Percentiles rank a stretch among this genome's conserved stretches.
Conservation (phyloP, 2,797 vertebrate species). For the Phrynocephalus vlangalii region DNA sequence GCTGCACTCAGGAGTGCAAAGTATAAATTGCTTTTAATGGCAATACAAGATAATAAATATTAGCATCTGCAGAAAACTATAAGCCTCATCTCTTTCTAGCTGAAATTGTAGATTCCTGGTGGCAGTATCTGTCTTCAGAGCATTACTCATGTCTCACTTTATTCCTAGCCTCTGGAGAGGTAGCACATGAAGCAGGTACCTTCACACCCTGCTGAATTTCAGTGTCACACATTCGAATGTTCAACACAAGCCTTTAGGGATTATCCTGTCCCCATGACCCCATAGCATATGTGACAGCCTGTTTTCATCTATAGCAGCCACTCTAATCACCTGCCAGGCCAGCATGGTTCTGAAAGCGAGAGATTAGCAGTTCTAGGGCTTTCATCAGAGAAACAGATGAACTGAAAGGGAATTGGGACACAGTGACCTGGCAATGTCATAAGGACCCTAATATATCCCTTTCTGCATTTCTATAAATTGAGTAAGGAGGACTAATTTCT, state of each 20-base stretch:
- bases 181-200: background rate
- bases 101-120: conserved; percentile 18
- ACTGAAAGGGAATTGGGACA: background rate
- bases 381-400: background rate
- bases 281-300: background rate
- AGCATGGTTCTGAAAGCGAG: background rate
- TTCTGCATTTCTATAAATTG: background rate
- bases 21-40: background rate
- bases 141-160: background rate
- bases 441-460: background rate
- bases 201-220: background rate
- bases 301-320: conserved; percentile 4
- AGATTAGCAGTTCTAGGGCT: conserved; percentile 23
- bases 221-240: conserved; percentile 2
- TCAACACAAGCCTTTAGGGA: conserved; percentile 9
- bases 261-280: conserved; percentile 1
- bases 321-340: conserved; percentile 21
- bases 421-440: background rate
- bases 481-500: background rate
- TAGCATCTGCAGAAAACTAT: conserved; percentile 10
- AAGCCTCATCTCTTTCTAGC: background rate
- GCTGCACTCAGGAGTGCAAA: rapidly evolving
- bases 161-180: background rate
- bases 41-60: background rate
- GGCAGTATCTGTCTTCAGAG: conserved; percentile 18